phyloP scores from a whole-genome alignment of 2,113 vertebrate genomes.

The Eclectus roratus region DNA sequence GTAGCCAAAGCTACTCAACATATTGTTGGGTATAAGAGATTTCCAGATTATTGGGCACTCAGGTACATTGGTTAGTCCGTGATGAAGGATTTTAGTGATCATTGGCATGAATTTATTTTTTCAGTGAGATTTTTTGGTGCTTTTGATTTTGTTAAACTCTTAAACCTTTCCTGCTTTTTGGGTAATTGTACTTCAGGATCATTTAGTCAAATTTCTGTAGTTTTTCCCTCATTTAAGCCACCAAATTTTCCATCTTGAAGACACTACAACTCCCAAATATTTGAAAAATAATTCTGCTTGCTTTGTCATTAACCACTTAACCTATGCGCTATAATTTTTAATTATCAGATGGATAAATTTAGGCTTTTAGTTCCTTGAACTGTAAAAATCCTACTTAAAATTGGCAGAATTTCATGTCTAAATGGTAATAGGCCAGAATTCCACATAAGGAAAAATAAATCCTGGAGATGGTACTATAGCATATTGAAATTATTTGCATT shows the following conservation, averaged over 20 bases:
- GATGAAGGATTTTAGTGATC: neutral
- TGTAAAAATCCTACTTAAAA: neutral
- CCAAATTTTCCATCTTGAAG: neutral
- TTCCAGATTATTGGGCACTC: neutral
- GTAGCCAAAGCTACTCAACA: neutral
- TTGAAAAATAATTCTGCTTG: neutral
- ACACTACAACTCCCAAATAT: neutral
- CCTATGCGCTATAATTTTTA: neutral
- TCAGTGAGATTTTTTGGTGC: neutral
- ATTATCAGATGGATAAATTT: neutral
- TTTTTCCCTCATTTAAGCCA: neutral
- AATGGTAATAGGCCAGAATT: neutral
- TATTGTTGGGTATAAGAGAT: neutral
- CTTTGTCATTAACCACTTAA: neutral
- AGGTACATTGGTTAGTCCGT: neutral
- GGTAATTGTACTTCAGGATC: neutral
- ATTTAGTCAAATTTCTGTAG: neutral
- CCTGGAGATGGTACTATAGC: neutral
- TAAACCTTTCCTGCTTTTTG: neutral
- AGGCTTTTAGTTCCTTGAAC: neutral
- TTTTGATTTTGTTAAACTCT: neutral
- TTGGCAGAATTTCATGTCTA: neutral
- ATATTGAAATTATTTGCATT: neutral
- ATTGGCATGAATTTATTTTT: neutral
- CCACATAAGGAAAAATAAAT: neutral